These are phyloP conservation scores for Belonocnema kinseyi DNA, from an alignment of 1,140 invertebrate species.

Conservation along the genomic window DNA sequence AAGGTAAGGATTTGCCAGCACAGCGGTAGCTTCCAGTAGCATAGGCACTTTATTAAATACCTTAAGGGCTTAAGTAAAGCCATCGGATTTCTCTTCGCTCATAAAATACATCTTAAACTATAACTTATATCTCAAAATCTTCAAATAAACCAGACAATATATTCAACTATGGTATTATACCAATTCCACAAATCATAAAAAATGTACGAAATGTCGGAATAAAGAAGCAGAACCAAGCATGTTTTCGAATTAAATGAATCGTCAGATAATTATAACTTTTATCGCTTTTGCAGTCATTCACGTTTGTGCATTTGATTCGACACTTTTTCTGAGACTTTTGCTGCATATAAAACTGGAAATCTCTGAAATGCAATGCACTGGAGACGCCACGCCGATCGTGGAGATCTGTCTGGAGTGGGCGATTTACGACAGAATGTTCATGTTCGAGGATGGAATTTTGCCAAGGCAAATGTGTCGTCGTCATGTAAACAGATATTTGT, in stretches of 20 bases:
- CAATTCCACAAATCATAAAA: not conserved
- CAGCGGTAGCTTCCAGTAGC: not conserved
- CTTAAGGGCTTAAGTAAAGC: not conserved
- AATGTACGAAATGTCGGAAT: not conserved
- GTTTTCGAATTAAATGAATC: not conserved
- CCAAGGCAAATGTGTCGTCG: conserved; percentile 23
- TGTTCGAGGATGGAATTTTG: conserved; percentile 19
- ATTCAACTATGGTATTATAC: not conserved
- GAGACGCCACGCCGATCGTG: not conserved
- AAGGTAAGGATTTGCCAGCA: not conserved
- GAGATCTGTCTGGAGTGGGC: conserved; percentile 2
- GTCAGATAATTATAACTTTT: conserved; percentile 20
- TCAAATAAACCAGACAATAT: no score
- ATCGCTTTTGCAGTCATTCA: not conserved
- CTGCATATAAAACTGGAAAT: conserved; percentile 17
- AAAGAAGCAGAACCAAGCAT: not conserved
- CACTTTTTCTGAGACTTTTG: not conserved
- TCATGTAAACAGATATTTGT: conserved; percentile 22
- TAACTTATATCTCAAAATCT: no score
- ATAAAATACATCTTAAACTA: not conserved
- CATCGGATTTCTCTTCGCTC: not conserved
- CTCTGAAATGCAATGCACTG: conserved; percentile 14
- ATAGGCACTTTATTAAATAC: not conserved
- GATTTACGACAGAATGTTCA: conserved; percentile 18
- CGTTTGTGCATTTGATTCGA: not conserved